These are phyloP conservation scores for Ceratosolen solmsi DNA, from an alignment of 1,140 invertebrate genomes.

Conservation along the genomic window DNA sequence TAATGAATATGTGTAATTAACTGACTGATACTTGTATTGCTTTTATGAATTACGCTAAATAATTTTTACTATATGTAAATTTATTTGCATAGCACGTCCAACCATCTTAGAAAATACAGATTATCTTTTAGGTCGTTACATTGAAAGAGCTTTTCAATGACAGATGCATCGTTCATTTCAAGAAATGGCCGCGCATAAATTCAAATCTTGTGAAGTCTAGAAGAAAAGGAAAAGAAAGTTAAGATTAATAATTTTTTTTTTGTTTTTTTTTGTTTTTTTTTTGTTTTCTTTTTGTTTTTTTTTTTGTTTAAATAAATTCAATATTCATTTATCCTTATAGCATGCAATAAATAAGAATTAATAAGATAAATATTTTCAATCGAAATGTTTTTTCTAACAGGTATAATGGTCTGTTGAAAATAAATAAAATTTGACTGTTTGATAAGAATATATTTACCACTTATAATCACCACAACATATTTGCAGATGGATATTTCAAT, in stretches of 20 bases:
- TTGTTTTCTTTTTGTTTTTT: too few relatives aligned
- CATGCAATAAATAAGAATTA: too few relatives aligned
- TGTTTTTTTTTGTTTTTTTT: too few relatives aligned
- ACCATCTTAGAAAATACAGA: conserved; percentile 39
- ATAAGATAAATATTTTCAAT: not conserved
- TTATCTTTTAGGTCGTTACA: conserved; percentile 35
- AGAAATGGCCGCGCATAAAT: conserved; percentile 34
- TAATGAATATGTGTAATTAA: conserved; percentile 44
- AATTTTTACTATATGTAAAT: conserved; percentile 45
- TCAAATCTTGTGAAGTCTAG: conserved; percentile 40
- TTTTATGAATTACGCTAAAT: conserved; percentile 44
- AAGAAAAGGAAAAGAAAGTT: conserved; percentile 24
- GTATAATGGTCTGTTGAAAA: not conserved
- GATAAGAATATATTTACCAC: conserved; percentile 51
- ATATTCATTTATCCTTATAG: not conserved
- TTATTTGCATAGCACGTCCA: conserved; percentile 41
- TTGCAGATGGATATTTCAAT: conserved; percentile 79
- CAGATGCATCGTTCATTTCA: conserved; percentile 31
- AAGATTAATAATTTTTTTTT: conserved; percentile 31
- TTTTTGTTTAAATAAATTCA: conserved; percentile 35
- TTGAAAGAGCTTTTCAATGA: conserved; percentile 18
- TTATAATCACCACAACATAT: conserved; percentile 77
- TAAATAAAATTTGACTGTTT: not conserved
- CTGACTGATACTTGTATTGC: conserved; percentile 50
- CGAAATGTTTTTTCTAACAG: not conserved